Base-by-base conservation (phyloP, 2,888 invertebrate species). In the Caradrina clavipalpis region DNA sequence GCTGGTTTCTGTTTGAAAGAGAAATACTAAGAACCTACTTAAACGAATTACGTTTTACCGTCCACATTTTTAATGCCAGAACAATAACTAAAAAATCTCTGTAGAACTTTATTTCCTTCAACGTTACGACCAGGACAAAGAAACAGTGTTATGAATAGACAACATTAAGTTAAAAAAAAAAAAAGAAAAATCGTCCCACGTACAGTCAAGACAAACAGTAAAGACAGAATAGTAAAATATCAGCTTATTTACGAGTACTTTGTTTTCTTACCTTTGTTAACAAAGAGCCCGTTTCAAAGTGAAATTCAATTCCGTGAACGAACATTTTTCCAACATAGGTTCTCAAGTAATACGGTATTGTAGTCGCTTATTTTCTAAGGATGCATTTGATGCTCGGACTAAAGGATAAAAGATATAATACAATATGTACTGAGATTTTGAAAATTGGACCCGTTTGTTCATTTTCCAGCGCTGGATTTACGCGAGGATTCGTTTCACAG, bases 211-310 rank as follows among this genome's bases (percentile, higher is more conserved):
- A 59, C 39, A 62, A 64, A 78, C 56, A 65, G 67, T 73, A 76
- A 67, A 78, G 68, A 77, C 64, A 64, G 74, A 80, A 82, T 78
- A 79, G 80, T 81, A 83, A 83, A 85, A 83, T 81, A 81, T 84
- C 73, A 87, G 88, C 82, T 90, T 89, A 87, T 88, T 87, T 85
- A 84, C 75, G 72, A 76, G 80, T 82, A 86, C 84, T 85, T 88
- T 87, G 87, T 87, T 88, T 88, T 80, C 83, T 87, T 83, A 76
- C 86, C 67, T 83, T 72, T 63, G 53, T 72, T 84, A 86, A 89
- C 89, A 90, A 90, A 88, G 89, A 87, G 76, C 78, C 70, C 62
- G 80, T 85, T 86, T 86, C 85, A 86, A 87, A 87, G 86, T 78
- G 78, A 86, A 90, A 90, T 89, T 88, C 87, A 87, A 91, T 89